Evolutionary conservation across 1,140 invertebrate species (phyloP).

Genomic region (Trachymyrmex septentrionalis): DNA sequence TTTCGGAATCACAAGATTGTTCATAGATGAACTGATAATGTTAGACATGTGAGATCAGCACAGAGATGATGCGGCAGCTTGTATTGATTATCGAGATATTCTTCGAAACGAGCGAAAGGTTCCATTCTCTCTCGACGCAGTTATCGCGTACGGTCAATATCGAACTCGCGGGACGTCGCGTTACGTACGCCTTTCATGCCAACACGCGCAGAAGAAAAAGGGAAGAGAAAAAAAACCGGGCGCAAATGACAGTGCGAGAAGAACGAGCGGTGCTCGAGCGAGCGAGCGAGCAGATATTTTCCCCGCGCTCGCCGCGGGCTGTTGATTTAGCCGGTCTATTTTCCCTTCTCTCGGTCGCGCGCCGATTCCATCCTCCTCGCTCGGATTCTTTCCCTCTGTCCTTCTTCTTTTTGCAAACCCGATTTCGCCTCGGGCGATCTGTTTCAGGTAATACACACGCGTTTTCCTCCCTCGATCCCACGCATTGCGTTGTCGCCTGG

Average conservation of each 20-base stretch:
- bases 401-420: slow-evolving; percentile 17
- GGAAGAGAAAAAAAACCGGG: slow-evolving; percentile 2
- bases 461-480: background rate
- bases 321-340: slow-evolving; percentile 60
- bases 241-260: slow-evolving; percentile 54
- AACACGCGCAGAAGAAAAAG: background rate
- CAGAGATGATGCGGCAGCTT: background rate
- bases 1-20: too few species aligned
- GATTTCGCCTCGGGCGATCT: slow-evolving; percentile 39
- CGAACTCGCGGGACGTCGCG: slow-evolving; percentile 40
- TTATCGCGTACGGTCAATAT: slow-evolving; percentile 49
- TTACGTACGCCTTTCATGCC: slow-evolving; percentile 59
- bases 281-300: slow-evolving; percentile 44
- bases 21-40: background rate
- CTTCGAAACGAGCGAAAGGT: background rate
- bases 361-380: slow-evolving; percentile 25
- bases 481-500: background rate
- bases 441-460: slow-evolving; percentile 61
- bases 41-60: background rate
- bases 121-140: background rate
- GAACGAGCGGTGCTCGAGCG: slow-evolving; percentile 5
- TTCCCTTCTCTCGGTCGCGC: slow-evolving; percentile 25
- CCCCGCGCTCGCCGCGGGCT: slow-evolving; percentile 43
- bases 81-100: slow-evolving; percentile 30
- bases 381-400: slow-evolving; percentile 26